Percentiles rank a stretch among this genome's conserved stretches.
Evolutionary conservation across 2,888 invertebrate genomes (phyloP).

Genomic region (Pilophorus perplexus): DNA sequence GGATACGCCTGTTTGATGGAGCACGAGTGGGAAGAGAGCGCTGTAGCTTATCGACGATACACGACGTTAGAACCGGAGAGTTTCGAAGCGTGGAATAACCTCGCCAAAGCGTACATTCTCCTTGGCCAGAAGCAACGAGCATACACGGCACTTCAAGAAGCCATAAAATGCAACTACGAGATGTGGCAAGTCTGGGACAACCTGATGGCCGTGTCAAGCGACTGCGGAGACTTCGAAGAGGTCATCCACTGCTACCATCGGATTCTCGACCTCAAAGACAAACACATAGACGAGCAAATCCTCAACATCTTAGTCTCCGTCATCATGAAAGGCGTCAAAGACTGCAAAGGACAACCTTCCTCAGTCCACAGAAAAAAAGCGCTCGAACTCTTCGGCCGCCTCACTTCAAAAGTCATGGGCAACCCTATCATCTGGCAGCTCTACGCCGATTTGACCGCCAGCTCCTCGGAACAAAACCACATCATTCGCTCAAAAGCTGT

Average conservation of each 20-base stretch:
- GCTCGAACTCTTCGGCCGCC: constrained; percentile 69
- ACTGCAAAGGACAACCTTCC: constrained; percentile 56
- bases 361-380: constrained; percentile 61
- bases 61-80: constrained; percentile 80
- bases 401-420: constrained; percentile 62
- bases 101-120: constrained; percentile 89
- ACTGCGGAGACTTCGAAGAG: constrained; percentile 81
- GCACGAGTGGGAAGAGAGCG: constrained; percentile 79
- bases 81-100: constrained; percentile 97
- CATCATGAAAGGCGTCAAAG: constrained; percentile 62
- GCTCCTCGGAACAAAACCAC: constrained; percentile 50
- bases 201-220: constrained; percentile 80
- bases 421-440: constrained; percentile 77
- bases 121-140: constrained; percentile 82
- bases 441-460: constrained; percentile 69
- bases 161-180: constrained; percentile 86
- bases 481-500: constrained; percentile 55
- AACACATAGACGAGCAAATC: constrained; percentile 74
- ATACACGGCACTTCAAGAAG: constrained; percentile 80
- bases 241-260: constrained; percentile 81
- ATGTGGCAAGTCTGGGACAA: constrained; percentile 98
- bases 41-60: constrained; percentile 80
- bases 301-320: constrained; percentile 69
- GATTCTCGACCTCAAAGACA: constrained; percentile 77
- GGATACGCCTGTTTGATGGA: constrained; percentile 79